Percentiles rank a stretch among this genome's conserved stretches.
phyloP scores from a whole-genome alignment of 2,113 vertebrate genomes.

The Scophthalmus maximus region DNA sequence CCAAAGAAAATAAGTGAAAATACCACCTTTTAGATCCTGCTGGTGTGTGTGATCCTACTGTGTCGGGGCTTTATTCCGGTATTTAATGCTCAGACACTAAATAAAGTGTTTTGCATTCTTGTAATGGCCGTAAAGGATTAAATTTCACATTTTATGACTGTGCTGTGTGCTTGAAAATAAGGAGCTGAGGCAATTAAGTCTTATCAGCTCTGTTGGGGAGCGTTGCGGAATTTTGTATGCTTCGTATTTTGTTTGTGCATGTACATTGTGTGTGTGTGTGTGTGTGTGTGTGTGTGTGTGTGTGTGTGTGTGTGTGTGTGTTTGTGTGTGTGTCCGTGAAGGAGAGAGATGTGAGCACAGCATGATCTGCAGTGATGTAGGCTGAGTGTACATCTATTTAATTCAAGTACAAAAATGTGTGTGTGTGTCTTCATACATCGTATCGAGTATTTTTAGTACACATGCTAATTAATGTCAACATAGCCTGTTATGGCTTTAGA shows the following conservation, averaged over 20 bases:
- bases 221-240: not conserved
- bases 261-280: constrained; percentile 11
- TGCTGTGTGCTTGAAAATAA: constrained; percentile 66
- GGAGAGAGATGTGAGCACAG: not conserved
- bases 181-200: constrained; percentile 54
- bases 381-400: not conserved
- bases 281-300: not conserved
- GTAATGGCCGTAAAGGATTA: constrained; percentile 63
- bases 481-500: not conserved
- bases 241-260: constrained; percentile 29
- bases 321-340: too few species aligned
- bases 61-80: constrained; percentile 36
- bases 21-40: not conserved
- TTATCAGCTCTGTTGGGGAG: constrained; percentile 50
- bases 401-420: not conserved
- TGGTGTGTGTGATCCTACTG: constrained; percentile 4
- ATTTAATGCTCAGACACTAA: constrained; percentile 46
- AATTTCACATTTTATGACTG: constrained; percentile 65
- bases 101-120: constrained; percentile 48
- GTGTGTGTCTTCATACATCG: not conserved
- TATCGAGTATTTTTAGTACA: constrained; percentile 1
- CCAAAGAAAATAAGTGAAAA: not conserved
- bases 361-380: not conserved
- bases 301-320: too few species aligned
- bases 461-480: constrained; percentile 9